Evolutionary conservation across 2,797 vertebrate genomes (phyloP), one percentile per base, ranked within the genome.

Genomic region (Cottoperca gobio): DNA sequence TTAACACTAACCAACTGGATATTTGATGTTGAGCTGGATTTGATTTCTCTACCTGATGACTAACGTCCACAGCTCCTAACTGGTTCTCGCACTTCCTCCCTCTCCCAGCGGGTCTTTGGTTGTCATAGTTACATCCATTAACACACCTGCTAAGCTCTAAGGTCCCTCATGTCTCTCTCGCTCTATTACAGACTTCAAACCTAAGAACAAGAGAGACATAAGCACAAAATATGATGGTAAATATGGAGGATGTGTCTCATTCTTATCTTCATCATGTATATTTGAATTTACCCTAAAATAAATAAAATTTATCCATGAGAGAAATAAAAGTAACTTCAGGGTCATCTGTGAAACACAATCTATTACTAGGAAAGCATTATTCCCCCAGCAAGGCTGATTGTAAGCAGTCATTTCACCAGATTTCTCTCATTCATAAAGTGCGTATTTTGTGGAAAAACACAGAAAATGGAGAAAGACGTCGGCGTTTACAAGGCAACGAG

Each of bases 51-150:
- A 77, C 50, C 60, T 69, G 83, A 90, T 84, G 88, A 84, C 80
- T 74, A 85, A 85, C 73, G 39, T 79, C 72, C 59, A 64, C 50
- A 31, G 68, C 65, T 75, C 60, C 37, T n/a, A 57, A 58, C 69
- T 71, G 79, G 54, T 63, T 73, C 76, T 64, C 80, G 71, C 83
- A 70, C 84, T 75, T 85, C 86, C 79, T 84, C 81, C 40, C 33
- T 79, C 80, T 86, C 86, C 86, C 91, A 79, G 83, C 49, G 67
- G 87, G 85, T 62, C 77, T 81, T 43, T 50, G 81, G 94, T 94
- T 79, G 88, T 86, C 92, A 94, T 94, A 80, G 90, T 71, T 80
- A 91, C 92, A 78, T 70, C 83, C 89, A 91, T 94, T 93, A 93
- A 94, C 91, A 93, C 92, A 92, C 88, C 91, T 93, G 91, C 88